A percentile compares a stretch with the other conserved stretches of the same genome.
phyloP scores from a whole-genome alignment of 2,113 vertebrate species.

The Machaerirhynchus nigripectus region DNA sequence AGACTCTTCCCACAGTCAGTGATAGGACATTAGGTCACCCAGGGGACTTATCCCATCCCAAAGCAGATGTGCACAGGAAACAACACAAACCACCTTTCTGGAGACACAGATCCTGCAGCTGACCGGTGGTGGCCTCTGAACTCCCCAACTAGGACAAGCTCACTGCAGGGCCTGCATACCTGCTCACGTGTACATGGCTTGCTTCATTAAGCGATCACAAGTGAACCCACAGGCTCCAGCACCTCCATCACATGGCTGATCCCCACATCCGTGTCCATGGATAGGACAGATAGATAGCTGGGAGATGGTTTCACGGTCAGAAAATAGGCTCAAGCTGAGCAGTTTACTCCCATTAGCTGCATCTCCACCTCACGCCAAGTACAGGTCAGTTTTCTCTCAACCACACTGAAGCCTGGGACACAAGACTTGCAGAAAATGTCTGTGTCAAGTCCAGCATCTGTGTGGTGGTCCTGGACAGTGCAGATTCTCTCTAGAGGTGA shows the following conservation, averaged over 20 bases:
- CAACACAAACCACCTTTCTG: neutral
- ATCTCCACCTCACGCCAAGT: neutral
- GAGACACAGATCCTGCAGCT: neutral
- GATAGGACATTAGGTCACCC: neutral
- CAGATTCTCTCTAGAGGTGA: neutral
- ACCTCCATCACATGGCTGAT: neutral
- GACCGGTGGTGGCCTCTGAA: neutral
- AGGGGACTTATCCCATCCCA: neutral
- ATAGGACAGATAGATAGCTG: fast-evolving
- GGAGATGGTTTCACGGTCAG: neutral
- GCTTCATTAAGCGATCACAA: fast-evolving
- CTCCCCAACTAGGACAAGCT: neutral
- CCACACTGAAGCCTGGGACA: neutral
- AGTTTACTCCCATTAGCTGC: neutral
- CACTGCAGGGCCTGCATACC: neutral
- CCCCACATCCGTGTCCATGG: neutral
- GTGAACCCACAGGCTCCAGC: neutral
- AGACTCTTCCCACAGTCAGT: neutral
- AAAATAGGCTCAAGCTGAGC: neutral
- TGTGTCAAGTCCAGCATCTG: neutral
- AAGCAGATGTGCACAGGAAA: neutral
- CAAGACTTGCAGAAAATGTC: neutral
- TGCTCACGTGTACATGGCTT: neutral
- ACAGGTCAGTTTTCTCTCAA: neutral
- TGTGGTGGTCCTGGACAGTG: neutral